These are phyloP conservation scores for Brachyalestes nurse DNA, from an alignment of 2,797 vertebrate genomes.

Conservation along the genomic window DNA sequence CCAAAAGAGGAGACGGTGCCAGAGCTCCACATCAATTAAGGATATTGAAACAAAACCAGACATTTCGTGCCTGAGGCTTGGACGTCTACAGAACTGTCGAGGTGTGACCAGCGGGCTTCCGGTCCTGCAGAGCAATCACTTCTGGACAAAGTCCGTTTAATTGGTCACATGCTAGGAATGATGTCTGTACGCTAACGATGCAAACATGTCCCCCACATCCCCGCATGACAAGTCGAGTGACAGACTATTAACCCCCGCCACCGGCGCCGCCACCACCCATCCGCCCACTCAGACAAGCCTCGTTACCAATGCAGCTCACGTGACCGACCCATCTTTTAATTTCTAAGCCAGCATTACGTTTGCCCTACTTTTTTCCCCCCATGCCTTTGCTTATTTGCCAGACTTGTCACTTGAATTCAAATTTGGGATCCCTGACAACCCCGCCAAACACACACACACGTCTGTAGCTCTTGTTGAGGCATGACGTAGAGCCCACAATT, in stretches of 20 bases:
- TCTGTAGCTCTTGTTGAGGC: slow-evolving; percentile 33
- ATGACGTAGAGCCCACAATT: slow-evolving; percentile 20
- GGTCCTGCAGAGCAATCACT: slow-evolving; percentile 7
- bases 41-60: slow-evolving; percentile 9
- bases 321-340: slow-evolving; percentile 36
- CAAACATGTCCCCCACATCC: slow-evolving; percentile 17
- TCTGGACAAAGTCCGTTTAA: slow-evolving; percentile 30
- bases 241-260: slow-evolving; percentile 39
- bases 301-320: slow-evolving; percentile 13
- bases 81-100: slow-evolving; percentile 7
- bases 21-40: slow-evolving; percentile 10
- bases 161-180: slow-evolving; percentile 33
- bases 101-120: slow-evolving; percentile 2
- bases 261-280: neutral
- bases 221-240: slow-evolving; percentile 35
- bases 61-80: neutral
- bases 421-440: neutral
- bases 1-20: slow-evolving; percentile 9
- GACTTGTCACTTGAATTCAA: slow-evolving; percentile 18
- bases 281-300: slow-evolving; percentile 8
- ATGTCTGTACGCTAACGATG: slow-evolving; percentile 45
- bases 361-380: slow-evolving; percentile 37
- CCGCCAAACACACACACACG: slow-evolving; percentile 27
- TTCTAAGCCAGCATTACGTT: slow-evolving; percentile 16
- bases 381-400: neutral